Conservation (phyloP, 2,888 invertebrate species). For the Parelbella ahira region DNA sequence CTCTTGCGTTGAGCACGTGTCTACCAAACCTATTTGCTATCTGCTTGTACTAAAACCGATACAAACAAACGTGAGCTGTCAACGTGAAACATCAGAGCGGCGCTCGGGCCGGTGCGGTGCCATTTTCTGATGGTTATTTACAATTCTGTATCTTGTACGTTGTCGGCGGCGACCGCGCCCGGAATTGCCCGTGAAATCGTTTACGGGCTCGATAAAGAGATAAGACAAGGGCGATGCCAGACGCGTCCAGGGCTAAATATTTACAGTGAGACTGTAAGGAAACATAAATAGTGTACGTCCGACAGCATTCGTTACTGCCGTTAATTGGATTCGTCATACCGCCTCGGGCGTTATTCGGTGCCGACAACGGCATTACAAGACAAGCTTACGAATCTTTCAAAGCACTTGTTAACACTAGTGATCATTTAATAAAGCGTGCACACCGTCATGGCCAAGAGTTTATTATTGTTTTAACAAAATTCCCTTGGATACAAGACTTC, state of each 20-base stretch:
- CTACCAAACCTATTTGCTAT: slow-evolving; percentile 39
- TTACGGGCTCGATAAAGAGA: slow-evolving; percentile 59
- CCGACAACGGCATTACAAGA: slow-evolving; percentile 8
- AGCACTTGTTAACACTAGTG: slow-evolving; percentile 1
- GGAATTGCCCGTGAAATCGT: slow-evolving; percentile 51
- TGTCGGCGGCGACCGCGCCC: slow-evolving; percentile 42
- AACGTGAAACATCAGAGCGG: slow-evolving; percentile 52
- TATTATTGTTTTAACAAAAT: too few relatives aligned
- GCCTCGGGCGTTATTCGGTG: slow-evolving; percentile 44
- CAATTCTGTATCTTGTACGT: slow-evolving; percentile 56
- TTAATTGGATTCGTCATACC: slow-evolving; percentile 72
- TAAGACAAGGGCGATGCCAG: slow-evolving; percentile 68
- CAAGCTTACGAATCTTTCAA: slow-evolving; percentile 22
- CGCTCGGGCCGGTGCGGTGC: slow-evolving; percentile 41
- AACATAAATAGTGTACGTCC: slow-evolving; percentile 71
- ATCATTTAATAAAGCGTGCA: too few relatives aligned
- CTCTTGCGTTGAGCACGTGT: slow-evolving; percentile 48
- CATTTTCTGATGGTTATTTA: slow-evolving; percentile 64
- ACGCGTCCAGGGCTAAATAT: slow-evolving; percentile 71
- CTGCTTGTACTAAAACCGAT: slow-evolving; percentile 35
- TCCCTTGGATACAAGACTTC: too few relatives aligned
- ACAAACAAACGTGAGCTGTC: slow-evolving; percentile 52
- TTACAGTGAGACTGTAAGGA: slow-evolving; percentile 71
- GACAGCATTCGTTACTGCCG: slow-evolving; percentile 68
- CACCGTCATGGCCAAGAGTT: too few relatives aligned